A percentile compares a stretch with the other conserved stretches of the same genome.
These are phyloP conservation scores for Vicugna pacos DNA, from an alignment of 2,113 vertebrate species.

Conservation along the genomic window DNA sequence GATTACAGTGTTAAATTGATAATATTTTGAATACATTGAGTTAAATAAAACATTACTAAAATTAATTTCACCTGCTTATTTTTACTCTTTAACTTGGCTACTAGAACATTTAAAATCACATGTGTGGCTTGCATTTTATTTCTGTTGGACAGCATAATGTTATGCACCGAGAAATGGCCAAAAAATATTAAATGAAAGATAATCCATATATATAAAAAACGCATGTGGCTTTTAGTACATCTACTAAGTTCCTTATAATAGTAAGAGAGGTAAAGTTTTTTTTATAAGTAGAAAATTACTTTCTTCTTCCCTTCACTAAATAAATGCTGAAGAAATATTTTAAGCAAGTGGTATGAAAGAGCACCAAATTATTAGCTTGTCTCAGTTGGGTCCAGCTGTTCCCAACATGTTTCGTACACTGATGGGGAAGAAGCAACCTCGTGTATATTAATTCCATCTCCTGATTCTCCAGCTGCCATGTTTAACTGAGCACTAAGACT, in stretches of 20 bases:
- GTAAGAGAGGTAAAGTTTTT: background rate
- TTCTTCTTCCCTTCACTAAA: background rate
- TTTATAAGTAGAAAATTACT: background rate
- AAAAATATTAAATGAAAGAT: background rate
- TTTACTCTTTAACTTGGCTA: background rate
- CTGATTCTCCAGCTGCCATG: background rate
- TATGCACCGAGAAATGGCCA: background rate
- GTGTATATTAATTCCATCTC: background rate
- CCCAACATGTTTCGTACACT: background rate
- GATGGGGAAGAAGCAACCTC: background rate
- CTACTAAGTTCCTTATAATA: background rate
- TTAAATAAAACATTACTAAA: background rate
- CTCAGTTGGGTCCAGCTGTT: background rate
- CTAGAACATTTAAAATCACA: background rate
- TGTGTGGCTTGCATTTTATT: background rate
- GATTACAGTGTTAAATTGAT: background rate
- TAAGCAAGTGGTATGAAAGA: background rate
- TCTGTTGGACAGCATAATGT: background rate
- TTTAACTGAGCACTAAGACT: background rate
- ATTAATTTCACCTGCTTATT: background rate
- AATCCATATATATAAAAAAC: background rate
- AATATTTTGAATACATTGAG: background rate
- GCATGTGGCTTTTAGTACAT: background rate
- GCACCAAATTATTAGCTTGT: background rate
- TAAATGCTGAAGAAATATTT: slow-evolving; percentile 12